phyloP scores from a whole-genome alignment of 1,140 invertebrate species.

The Drosophila arawakana region DNA sequence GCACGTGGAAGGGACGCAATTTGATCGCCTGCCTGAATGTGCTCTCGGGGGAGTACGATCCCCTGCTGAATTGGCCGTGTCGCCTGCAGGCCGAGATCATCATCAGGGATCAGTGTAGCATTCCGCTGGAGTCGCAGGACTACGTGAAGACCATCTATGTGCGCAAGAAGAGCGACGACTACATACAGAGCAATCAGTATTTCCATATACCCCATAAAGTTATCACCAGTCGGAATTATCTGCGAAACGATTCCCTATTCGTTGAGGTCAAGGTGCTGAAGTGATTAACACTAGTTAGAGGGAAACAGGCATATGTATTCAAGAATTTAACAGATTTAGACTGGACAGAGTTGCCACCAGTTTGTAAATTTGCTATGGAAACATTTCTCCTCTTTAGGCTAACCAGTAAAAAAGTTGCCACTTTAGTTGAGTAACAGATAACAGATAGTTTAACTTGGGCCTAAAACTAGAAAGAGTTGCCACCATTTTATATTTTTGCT shows the following conservation, averaged over 20 bases:
- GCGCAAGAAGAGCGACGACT: constrained; percentile 85
- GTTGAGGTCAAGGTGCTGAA: constrained; percentile 87
- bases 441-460: too few species aligned
- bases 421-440: too few species aligned
- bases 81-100: constrained; percentile 87
- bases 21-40: constrained; percentile 88
- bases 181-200: constrained; percentile 87
- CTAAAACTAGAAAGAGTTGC: too few species aligned
- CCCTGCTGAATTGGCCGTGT: constrained; percentile 89
- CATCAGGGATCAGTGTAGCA: constrained; percentile 87
- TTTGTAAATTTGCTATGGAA: not conserved
- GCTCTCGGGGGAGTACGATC: constrained; percentile 89
- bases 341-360: not conserved
- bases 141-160: constrained; percentile 85
- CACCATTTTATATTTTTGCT: too few species aligned
- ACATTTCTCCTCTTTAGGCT: too few species aligned
- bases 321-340: not conserved
- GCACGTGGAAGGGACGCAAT: constrained; percentile 90
- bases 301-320: not conserved
- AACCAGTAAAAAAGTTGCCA: not conserved
- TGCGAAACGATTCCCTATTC: constrained; percentile 88
- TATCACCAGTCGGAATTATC: constrained; percentile 87
- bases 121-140: constrained; percentile 84
- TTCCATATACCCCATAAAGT: constrained; percentile 90
- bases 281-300: constrained; percentile 4